Evolutionary conservation across 2,113 vertebrate genomes (phyloP).

Genomic region (Passer domesticus): DNA sequence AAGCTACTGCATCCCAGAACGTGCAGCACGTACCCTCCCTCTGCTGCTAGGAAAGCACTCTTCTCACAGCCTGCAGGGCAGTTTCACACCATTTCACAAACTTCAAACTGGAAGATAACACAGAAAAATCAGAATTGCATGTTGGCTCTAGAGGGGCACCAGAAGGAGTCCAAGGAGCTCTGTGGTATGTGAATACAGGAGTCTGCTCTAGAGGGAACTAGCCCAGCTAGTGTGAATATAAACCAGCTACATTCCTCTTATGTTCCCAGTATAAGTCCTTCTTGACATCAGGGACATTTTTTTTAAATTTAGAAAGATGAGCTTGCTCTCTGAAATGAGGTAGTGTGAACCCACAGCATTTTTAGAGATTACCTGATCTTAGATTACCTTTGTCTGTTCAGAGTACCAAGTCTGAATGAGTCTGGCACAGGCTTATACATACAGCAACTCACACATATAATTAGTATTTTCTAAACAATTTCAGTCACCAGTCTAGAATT

Average conservation of each 20-base stretch:
- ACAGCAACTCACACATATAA: fast-evolving
- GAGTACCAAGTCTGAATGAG: not conserved
- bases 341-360: not conserved
- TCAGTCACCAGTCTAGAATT: not conserved
- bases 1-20: fast-evolving
- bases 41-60: not conserved
- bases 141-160: not conserved
- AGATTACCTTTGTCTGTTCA: not conserved
- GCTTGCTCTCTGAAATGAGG: not conserved
- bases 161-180: not conserved
- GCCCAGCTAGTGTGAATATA: not conserved
- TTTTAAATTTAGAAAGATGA: not conserved
- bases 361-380: not conserved
- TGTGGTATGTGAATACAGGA: not conserved
- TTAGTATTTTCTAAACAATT: not conserved
- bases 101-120: not conserved
- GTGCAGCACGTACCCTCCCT: fast-evolving
- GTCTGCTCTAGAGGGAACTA: not conserved
- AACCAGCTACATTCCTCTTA: not conserved
- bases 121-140: not conserved
- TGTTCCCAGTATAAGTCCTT: not conserved
- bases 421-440: not conserved
- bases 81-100: not conserved
- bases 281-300: not conserved
- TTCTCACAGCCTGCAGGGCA: not conserved